Base-by-base conservation (phyloP, 1,140 invertebrate species). In the Drosophila bocki region DNA sequence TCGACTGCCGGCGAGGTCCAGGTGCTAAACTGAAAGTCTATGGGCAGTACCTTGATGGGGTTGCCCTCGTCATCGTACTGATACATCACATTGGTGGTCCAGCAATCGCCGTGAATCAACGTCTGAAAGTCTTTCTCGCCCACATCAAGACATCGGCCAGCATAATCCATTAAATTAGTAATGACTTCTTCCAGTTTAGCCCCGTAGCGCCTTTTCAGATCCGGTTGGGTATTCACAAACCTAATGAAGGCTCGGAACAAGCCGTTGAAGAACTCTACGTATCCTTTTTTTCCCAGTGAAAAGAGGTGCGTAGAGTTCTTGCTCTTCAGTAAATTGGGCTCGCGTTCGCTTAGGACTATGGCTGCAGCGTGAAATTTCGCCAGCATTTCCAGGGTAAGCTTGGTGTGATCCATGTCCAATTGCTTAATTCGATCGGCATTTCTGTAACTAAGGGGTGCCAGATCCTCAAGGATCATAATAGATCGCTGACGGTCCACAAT, bases 51-150 rank as follows among this genome's bases (percentile, higher is more conserved):
- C 17, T 93, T 91, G 12, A 5, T 70, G 8, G 80, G 72, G 3
- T 94, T 92, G 1, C 90, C 92, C 35, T 93, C 80, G 0, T 93
- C 92, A 13, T 93, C 65, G 7, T 93, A 75, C 48, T 94, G 84
- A 65, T 95, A 95, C 72, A 96, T 81, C 82, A 95, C 94, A 72
- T 96, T 96, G 63, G 95, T 95, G 0, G 94, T 91, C 95, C 95
- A 96, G 7, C 93, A 93, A 78, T 96, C 95, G 9, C 95, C 95
- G 53, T 95, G 95, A 70, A 93, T 94, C 15, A 96, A 82, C 2
- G 95, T 94, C 60, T 93, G 93, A 45, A 95, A 94, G 45, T 94
- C 93, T 4, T 94, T 91, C 3, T 92, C 74, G 1, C 93, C 50
- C 12, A 79, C 54, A 68, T 91, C 85, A 11, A 76, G 78, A 15